These are phyloP conservation scores for Harpalus rufipes DNA, from an alignment of 2,888 invertebrate species.

Conservation along the genomic window DNA sequence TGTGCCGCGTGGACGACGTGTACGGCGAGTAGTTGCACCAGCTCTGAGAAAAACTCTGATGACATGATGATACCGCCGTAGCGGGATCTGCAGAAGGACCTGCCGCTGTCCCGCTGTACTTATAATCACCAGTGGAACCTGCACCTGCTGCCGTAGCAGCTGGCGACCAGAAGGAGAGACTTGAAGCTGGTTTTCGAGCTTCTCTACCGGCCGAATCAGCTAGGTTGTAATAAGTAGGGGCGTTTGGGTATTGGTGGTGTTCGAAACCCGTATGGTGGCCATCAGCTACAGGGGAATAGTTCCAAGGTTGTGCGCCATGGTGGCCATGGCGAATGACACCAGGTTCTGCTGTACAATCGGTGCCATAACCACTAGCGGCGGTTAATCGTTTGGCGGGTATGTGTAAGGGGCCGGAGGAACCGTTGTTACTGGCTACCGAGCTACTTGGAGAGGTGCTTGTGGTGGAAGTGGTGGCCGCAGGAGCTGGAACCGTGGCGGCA, in stretches of 20 bases:
- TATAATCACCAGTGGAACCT: constrained; percentile 80
- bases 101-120: constrained; percentile 79
- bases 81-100: constrained; percentile 78
- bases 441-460: constrained; percentile 82
- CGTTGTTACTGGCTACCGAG: constrained; percentile 82
- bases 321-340: constrained; percentile 88
- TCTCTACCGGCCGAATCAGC: constrained; percentile 81
- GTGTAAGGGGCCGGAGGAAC: constrained; percentile 89
- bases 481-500: constrained; percentile 76
- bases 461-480: constrained; percentile 85
- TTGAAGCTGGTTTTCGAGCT: constrained; percentile 69
- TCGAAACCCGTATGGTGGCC: constrained; percentile 80
- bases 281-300: constrained; percentile 83
- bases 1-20: constrained; percentile 80
- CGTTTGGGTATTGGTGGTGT: constrained; percentile 84
- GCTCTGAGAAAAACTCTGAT: constrained; percentile 85
- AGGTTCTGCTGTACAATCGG: constrained; percentile 79
- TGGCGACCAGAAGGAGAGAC: constrained; percentile 86
- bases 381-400: constrained; percentile 91
- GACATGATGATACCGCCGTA: constrained; percentile 81
- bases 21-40: constrained; percentile 87
- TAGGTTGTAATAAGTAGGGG: constrained; percentile 87
- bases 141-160: constrained; percentile 80
- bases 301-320: constrained; percentile 84
- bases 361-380: constrained; percentile 79